A percentile compares a stretch with the other conserved stretches of the same genome.
phyloP scores from a whole-genome alignment of 1,140 invertebrate genomes.

The Hesperophylax magnus region DNA sequence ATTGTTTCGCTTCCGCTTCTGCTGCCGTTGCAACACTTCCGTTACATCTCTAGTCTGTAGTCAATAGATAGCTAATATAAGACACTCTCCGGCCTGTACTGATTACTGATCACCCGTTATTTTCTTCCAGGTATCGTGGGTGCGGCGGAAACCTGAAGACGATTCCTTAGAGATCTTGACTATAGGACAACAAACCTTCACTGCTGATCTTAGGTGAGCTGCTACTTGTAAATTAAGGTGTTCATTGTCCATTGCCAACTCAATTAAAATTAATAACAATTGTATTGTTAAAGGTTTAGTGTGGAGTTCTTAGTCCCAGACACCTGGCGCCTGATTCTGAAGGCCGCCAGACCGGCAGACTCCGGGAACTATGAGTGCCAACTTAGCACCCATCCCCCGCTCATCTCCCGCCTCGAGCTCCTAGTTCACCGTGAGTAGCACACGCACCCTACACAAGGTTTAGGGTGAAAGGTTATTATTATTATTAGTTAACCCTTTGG shows the following conservation, averaged over 20 bases:
- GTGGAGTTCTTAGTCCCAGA: slow-evolving; percentile 83
- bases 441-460: neutral
- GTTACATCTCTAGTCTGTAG: no score
- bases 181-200: slow-evolving; percentile 78
- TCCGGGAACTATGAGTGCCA: slow-evolving; percentile 84
- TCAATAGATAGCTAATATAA: no score
- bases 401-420: slow-evolving; percentile 63
- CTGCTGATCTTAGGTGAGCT: slow-evolving; percentile 78
- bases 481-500: no score
- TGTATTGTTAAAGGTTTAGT: slow-evolving; percentile 63
- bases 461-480: no score
- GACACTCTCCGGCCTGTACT: neutral
- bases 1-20: no score
- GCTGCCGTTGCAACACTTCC: no score
- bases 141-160: slow-evolving; percentile 74
- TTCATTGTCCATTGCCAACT: no score
- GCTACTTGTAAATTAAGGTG: no score
- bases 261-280: no score
- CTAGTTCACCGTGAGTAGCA: slow-evolving; percentile 65
- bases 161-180: slow-evolving; percentile 78
- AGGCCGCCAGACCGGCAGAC: slow-evolving; percentile 77
- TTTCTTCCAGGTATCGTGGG: slow-evolving; percentile 78
- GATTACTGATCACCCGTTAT: neutral
- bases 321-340: slow-evolving; percentile 80
- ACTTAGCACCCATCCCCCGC: slow-evolving; percentile 84